phyloP scores from a whole-genome alignment of 2,888 invertebrate genomes.

The Onthophagus sagittarius region DNA sequence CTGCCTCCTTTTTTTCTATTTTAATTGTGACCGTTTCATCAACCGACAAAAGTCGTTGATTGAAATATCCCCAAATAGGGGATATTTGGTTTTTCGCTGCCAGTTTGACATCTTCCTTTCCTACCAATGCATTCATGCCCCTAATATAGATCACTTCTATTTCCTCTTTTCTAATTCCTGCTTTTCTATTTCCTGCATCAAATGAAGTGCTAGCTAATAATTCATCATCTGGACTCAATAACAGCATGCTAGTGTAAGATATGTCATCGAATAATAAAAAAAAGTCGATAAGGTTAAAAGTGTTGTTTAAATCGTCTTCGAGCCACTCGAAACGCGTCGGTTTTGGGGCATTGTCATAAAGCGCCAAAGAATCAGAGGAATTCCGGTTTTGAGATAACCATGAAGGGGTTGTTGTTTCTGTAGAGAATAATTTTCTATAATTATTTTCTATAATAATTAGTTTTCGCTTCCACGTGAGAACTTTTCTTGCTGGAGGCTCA shows the following conservation, averaged over 20 bases:
- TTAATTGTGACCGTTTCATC: too few species aligned
- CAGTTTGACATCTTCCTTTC: too few species aligned
- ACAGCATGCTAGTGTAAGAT: constrained; percentile 68
- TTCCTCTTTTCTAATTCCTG: too few species aligned
- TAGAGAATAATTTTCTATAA: neutral
- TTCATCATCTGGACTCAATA: constrained; percentile 47
- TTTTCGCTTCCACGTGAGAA: constrained; percentile 58
- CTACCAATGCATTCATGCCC: too few species aligned
- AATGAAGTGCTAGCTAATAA: constrained; percentile 47
- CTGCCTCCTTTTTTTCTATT: too few species aligned
- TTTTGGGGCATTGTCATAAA: constrained; percentile 50
- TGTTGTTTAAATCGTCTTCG: constrained; percentile 57
- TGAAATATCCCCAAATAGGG: too few species aligned
- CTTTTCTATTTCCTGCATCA: too few species aligned
- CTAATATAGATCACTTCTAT: too few species aligned
- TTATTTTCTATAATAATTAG: too few species aligned
- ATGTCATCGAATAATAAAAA: constrained; percentile 68
- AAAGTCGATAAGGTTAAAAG: constrained; percentile 58
- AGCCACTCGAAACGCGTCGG: constrained; percentile 68
- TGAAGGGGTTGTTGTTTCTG: neutral
- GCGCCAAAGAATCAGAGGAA: constrained; percentile 32
- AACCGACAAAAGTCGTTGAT: too few species aligned
- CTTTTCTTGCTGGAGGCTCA: constrained; percentile 51
- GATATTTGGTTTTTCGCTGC: too few species aligned
- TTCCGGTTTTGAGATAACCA: constrained; percentile 11